Evolutionary conservation across 2,888 invertebrate species (phyloP).

Genomic region (Oxycera nigricornis): DNA sequence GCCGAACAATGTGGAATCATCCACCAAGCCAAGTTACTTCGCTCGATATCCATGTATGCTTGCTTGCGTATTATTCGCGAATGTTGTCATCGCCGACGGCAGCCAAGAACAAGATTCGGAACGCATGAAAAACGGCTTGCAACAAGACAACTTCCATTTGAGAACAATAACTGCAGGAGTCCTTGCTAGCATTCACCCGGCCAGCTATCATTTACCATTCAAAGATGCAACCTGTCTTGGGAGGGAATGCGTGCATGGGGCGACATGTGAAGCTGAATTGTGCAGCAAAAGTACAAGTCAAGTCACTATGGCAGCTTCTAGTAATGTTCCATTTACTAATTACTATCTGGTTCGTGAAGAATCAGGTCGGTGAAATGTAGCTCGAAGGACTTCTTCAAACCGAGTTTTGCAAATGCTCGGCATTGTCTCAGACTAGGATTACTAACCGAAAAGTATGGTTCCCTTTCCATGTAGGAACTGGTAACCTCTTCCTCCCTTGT

Average conservation of each 20-base stretch:
- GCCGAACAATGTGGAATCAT: constrained; percentile 29
- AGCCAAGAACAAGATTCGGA: constrained; percentile 7
- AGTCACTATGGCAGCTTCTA: no score
- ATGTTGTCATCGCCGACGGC: constrained; percentile 30
- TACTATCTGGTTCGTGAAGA: no score
- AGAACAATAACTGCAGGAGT: constrained; percentile 20
- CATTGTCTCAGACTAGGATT: no score
- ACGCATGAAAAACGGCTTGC: constrained; percentile 16
- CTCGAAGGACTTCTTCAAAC: no score
- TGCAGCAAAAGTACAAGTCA: no score
- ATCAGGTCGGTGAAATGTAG: no score
- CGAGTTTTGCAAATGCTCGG: no score
- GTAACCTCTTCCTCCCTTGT: no score
- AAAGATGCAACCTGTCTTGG: not conserved
- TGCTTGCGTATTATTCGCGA: constrained; percentile 12
- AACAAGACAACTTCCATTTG: constrained; percentile 18
- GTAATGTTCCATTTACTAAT: no score
- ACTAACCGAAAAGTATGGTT: no score
- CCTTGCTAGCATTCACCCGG: constrained; percentile 1
- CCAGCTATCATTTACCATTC: not conserved
- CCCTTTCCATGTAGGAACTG: no score
- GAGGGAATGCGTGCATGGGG: not conserved
- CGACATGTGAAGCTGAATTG: not conserved
- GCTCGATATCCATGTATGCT: not conserved
- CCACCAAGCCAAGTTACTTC: not conserved